These are phyloP conservation scores for Cyphomyrus discorhynchus DNA, from an alignment of 2,113 vertebrate species.

Conservation along the genomic window DNA sequence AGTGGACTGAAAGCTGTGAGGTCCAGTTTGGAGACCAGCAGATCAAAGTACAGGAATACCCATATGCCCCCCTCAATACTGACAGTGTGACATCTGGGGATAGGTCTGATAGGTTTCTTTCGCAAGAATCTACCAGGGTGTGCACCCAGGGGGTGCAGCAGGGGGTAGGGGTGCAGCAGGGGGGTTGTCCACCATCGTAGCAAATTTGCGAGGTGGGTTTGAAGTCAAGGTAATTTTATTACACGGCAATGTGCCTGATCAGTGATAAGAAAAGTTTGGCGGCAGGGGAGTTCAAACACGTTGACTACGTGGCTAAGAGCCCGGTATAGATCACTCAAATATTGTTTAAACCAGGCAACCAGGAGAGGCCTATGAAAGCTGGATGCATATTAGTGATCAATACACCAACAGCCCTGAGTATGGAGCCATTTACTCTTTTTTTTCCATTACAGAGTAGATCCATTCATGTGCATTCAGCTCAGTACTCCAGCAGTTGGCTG, in stretches of 20 bases:
- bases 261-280: background rate
- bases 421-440: background rate
- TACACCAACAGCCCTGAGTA: background rate
- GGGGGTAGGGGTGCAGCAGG: background rate
- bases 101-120: background rate
- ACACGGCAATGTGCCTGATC: background rate
- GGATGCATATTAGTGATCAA: conserved; percentile 20
- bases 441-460: background rate
- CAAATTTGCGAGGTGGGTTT: background rate
- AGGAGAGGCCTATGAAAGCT: background rate
- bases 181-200: background rate
- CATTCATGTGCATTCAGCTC: background rate
- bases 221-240: background rate
- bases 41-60: background rate
- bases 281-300: background rate
- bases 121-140: background rate
- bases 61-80: background rate
- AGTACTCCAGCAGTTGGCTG: background rate
- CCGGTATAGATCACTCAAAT: background rate
- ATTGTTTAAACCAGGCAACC: background rate
- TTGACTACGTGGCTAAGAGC: background rate
- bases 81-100: background rate
- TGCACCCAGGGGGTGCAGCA: background rate
- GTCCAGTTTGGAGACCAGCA: conserved; percentile 9
- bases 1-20: conserved; percentile 11